Evolutionary conservation across 2,113 vertebrate genomes (phyloP).

Genomic region (Rhegmatorhina hoffmannsi): DNA sequence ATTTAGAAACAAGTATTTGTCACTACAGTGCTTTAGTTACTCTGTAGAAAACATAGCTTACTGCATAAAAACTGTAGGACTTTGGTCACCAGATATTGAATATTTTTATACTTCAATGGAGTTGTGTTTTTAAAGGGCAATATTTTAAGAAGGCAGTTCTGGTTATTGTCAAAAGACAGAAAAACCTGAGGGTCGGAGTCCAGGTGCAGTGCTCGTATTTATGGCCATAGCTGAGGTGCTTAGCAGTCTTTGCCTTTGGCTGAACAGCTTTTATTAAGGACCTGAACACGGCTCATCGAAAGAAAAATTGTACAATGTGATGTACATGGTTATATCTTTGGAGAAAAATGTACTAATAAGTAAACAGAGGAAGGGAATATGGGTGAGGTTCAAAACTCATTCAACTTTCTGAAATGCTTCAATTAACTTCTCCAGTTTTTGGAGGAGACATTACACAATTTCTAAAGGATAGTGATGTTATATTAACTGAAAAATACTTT

Average conservation of each 20-base stretch:
- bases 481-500: not conserved
- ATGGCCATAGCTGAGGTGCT: accelerated
- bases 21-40: not conserved
- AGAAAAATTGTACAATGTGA: not conserved
- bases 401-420: not conserved
- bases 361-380: not conserved
- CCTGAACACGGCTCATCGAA: not conserved
- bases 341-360: not conserved
- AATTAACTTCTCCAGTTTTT: not conserved
- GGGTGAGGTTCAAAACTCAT: not conserved
- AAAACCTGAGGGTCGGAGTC: not conserved
- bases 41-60: not conserved
- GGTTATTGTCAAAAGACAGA: not conserved
- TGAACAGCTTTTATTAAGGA: not conserved
- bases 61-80: not conserved
- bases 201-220: not conserved
- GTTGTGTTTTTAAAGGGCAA: not conserved
- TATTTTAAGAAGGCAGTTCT: not conserved
- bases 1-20: not conserved
- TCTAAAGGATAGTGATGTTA: not conserved
- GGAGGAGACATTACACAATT: not conserved
- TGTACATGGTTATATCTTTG: not conserved
- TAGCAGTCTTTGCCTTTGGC: not conserved
- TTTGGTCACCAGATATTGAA: not conserved
- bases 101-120: not conserved